Base-by-base conservation (phyloP, 2,113 vertebrate species). In the Dicaeum eximium region DNA sequence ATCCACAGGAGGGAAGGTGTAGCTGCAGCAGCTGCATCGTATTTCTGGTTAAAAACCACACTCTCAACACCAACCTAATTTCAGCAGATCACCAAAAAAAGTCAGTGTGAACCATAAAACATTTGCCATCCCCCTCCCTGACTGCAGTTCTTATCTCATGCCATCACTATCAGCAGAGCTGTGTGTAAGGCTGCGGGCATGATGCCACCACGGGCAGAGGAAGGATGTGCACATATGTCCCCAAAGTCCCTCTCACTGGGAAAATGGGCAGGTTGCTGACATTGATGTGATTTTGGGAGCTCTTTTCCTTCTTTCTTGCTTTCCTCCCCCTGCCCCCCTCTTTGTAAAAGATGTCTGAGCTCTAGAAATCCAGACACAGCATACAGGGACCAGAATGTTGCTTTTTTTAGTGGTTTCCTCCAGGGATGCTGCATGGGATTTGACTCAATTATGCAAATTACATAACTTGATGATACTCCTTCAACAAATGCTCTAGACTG, bases 371-470 rank as follows among this genome's bases (percentile, higher is more conserved):
- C 80, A 95, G 75, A 95, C 88, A 88, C 88, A 91, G 87, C 80
- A 90, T 47, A 82, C 21, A 78, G 40, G 40, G 82, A 96, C 79
- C 92, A 96, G 90, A 96, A 83, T 33, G 86, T 22, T 88, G 80
- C 85, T 66, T 93, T 96, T 94, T 95, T 96, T 90, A 95, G 90
- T 77, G 60, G 67, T 48, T 95, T 96, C 80, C 92, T 95, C 94
- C 79, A 88, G 75, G 75, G 82, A 96, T 93, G 88, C 79, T 97
- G 90, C 82, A 86, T 93, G 69, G 67, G 80, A 97, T 97, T 96
- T 86, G 90, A 95, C 56, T 96, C 80, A 95, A 88, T 96, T 96
- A 96, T 96, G 96, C 75, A 96, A 96, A 97, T 96, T 53, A 53
- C 89, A 53, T 90, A 95, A 95, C 57, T 92, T 88, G 93, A 95